Base-by-base conservation (phyloP, 2,113 vertebrate species). In the Limnothrissa miodon region DNA sequence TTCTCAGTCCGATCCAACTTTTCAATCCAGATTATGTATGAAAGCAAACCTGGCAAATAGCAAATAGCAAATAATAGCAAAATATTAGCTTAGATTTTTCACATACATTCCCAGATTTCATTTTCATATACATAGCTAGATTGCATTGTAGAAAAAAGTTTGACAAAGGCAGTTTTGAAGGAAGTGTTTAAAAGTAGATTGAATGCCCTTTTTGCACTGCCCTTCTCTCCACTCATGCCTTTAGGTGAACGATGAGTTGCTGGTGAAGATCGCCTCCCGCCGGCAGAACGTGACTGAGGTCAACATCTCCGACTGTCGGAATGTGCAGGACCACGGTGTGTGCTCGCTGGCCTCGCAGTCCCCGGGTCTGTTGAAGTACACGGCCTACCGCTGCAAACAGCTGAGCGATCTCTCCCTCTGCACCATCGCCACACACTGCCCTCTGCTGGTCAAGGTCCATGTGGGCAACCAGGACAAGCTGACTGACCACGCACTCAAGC, bases 391-490 rank as follows among this genome's bases (percentile, higher is more conserved):
- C 42, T 99, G 98, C 93, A 99, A 99, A 81, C 98, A 99, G 90
- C 96, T 99, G 45, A 97, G 97, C 46, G 98, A 99, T 89, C 91
- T 90, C 9, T 99, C 98, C 5, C 95, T 99, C 86, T 94, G 95
- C 15, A 94, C 96, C 3, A 92, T 99, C 79, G 97, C 97, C 13
- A 91, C 95, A 83, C 96, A 98, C 87, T 99, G 98, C 91, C 96
- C 96, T 83, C 95, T 96, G 74, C 95, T 99, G 92, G 96, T 97
- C 89, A 99, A 99, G 89, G 95, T 99, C 15, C 97, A 99, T 21
- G 97, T 99, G 42, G 97, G 98, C 83, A 99, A 99, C 93, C 98
- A 99, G 93, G 98, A 99, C 94, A 97, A 96, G 85, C 95, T 99
- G 33, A 98, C 97, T 0, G 97, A 99, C 90, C 93, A 95, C 86